phyloP scores from a whole-genome alignment of 2,888 invertebrate species.

The Linnaemya vulpina region DNA sequence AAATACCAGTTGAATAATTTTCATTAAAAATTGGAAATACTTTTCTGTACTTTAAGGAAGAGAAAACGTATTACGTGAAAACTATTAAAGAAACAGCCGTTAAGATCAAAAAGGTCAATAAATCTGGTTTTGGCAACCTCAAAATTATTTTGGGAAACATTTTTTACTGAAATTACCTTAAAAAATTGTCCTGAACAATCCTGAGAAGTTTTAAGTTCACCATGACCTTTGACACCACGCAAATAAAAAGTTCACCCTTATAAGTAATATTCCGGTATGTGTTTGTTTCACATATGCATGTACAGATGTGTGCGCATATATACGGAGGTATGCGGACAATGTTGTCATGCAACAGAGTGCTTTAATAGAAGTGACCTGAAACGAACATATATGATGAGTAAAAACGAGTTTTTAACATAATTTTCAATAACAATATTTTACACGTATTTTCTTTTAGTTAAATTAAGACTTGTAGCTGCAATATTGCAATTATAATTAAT shows the following conservation, averaged over 20 bases:
- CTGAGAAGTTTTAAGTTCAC: constrained; percentile 71
- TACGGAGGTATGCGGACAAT: constrained; percentile 4
- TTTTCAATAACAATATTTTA: constrained; percentile 12
- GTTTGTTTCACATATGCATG: background rate
- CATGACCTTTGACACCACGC: constrained; percentile 73
- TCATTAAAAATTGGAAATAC: background rate
- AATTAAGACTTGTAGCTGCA: background rate
- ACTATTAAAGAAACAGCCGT: constrained; percentile 60
- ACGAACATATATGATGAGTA: constrained; percentile 5
- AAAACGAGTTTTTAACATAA: constrained; percentile 55
- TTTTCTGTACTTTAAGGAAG: background rate
- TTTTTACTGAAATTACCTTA: constrained; percentile 50
- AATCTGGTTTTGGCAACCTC: constrained; percentile 65
- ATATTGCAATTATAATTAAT: constrained; percentile 33
- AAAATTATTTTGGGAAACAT: constrained; percentile 47
- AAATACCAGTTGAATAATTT: background rate
- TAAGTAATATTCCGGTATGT: background rate
- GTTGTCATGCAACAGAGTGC: constrained; percentile 45
- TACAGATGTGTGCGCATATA: background rate
- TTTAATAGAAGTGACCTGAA: constrained; percentile 53
- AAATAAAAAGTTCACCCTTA: constrained; percentile 54
- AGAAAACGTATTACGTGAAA: background rate
- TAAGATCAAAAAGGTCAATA: constrained; percentile 72
- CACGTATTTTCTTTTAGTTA: constrained; percentile 1
- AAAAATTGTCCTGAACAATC: constrained; percentile 62